phyloP scores from a whole-genome alignment of 1,140 invertebrate species.

The Sipha flava region DNA sequence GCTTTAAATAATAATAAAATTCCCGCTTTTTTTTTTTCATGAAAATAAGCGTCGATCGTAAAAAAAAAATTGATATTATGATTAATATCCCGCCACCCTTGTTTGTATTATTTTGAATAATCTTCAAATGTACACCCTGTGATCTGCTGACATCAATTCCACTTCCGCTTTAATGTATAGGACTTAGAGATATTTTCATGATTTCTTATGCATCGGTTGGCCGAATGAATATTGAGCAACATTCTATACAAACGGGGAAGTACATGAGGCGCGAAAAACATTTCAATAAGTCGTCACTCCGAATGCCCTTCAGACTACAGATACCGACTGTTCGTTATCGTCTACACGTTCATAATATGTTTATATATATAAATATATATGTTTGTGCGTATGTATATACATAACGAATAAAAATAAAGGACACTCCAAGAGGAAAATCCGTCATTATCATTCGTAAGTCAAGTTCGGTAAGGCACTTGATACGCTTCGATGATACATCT shows the following conservation, averaged over 20 bases:
- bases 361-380: not conserved
- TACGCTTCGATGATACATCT: not conserved
- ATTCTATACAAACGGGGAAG: not conserved
- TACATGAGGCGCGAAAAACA: not conserved
- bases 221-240: conserved; percentile 8
- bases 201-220: not conserved
- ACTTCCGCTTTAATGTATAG: not conserved
- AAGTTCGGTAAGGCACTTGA: not conserved
- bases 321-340: conserved; percentile 7
- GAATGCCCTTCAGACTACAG: not conserved
- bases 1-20: no score
- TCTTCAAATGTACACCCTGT: not conserved
- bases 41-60: no score
- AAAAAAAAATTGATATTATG: no score
- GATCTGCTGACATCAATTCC: not conserved
- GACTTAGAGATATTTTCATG: not conserved
- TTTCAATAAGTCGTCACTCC: conserved; percentile 15
- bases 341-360: not conserved
- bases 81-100: no score
- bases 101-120: not conserved
- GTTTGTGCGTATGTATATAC: not conserved
- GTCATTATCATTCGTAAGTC: conserved; percentile 8
- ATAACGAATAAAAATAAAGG: not conserved
- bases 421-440: not conserved
- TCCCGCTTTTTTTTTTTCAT: no score